Base-by-base conservation (phyloP, 2,888 invertebrate genomes). In the Chloroclysta siterata region DNA sequence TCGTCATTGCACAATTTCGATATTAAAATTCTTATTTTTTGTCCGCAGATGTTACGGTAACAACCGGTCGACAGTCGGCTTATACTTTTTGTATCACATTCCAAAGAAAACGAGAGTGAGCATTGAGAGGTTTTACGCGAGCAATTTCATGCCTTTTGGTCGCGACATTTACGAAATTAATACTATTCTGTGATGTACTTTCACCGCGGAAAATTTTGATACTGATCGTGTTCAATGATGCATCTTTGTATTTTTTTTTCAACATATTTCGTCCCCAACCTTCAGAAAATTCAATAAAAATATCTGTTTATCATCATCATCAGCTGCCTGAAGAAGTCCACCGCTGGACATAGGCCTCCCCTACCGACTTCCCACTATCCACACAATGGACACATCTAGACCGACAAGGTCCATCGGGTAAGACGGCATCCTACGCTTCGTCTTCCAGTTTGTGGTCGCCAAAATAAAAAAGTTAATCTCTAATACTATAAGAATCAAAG, bases 141-240 rank as follows among this genome's bases (percentile, higher is more conserved):
- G 66, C 55, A 83, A 85, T 85, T 86, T 85, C 80, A 83, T 82
- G 84, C 79, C 71, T 74, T 82, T 83, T 79, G 72, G 71, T 56
- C 75, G 74, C 69, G 72, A 71, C 71, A 55, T 62, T 69, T 61
- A 75, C 72, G 71, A 67, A 65, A 46, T 69, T 60, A 69, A 76
- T 78, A 71, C 67, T 65, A 66, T 60, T 67, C 65, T 64, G 67
- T 68, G 60, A 63, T 68, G 60, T 72, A 71, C 86, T 87, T 85
- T 87, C 86, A 80, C 86, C 61, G 55, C 71, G 73, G 68, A 80
- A 69, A 78, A 60, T 60, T 60, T 64, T 3, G 13, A 7, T n/a
- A 59, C 33, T 53, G 41, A 56, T 68, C 63, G 59, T 63, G 63
- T 60, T 63, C 61, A 63, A 54, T 57, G 64, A 60, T 65, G 65